Evolutionary conservation across 2,888 invertebrate genomes (phyloP).

Genomic region (Nebria salina): DNA sequence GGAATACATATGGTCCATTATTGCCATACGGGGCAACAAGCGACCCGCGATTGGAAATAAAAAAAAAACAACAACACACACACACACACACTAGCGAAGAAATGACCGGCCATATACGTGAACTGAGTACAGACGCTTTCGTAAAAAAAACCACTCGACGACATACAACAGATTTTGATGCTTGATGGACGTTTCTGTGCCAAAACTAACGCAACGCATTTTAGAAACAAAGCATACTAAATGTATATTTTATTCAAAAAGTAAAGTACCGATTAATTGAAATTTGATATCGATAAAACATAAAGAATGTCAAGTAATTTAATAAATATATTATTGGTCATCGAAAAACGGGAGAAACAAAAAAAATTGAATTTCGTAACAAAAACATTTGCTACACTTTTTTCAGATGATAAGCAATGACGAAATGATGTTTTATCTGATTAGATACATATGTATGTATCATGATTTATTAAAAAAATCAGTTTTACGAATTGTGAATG

Average conservation of each 20-base stretch:
- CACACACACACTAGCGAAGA: not conserved
- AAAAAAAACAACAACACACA: not conserved
- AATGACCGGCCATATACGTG: conserved; percentile 8
- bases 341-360: not conserved
- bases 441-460: not conserved
- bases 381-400: not conserved
- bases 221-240: too few species aligned
- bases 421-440: not conserved
- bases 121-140: conserved; percentile 3
- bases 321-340: too few species aligned
- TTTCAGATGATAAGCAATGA: not conserved
- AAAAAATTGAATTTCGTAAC: not conserved
- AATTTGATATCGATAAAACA: too few species aligned
- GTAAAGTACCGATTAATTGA: too few species aligned
- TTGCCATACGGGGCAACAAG: conserved; percentile 23
- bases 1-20: conserved; percentile 42
- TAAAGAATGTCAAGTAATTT: too few species aligned
- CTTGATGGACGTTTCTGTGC: not conserved
- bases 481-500: too few species aligned
- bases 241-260: too few species aligned
- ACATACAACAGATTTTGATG: not conserved
- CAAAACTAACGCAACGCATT: too few species aligned
- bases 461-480: not conserved
- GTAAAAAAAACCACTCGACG: not conserved
- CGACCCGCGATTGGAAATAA: not conserved